Evolutionary conservation across 2,888 invertebrate genomes (phyloP), one percentile per base, ranked within the genome.

Genomic region (Taenaris catops): DNA sequence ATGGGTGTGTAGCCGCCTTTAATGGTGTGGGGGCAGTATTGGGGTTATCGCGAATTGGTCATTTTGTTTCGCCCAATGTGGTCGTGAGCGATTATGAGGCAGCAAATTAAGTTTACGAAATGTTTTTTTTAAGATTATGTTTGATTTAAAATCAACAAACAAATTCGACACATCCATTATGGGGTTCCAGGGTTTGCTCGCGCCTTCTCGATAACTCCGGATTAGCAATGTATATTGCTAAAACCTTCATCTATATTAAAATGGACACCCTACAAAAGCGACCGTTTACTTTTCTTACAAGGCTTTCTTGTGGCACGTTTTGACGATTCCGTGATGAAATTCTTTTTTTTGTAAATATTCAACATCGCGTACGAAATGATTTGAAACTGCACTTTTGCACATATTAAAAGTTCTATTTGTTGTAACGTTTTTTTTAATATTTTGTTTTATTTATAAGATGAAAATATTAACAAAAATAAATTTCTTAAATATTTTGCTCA

Each of bases 311-410:
- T 53, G 44, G 52, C 48, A 49, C 55, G 51, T 55, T 55, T 51
- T 52, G 58, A 54, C 63, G 59, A 66, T 68, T 63, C 65, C 51
- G 54, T 52, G 51, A 54, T 50, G 51, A 51, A 48, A 56, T 51
- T 46, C 54, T 50, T 53, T 29, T 25, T 29, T 38, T 37, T 32
- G 35, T 32, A 34, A 42, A 31, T 21, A 37, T 31, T 19, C 34
- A 23, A 19, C 16, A 12, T 29, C 29, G 17, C 33, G 29, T 26
- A 40, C 20, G 23, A 37, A 43, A 40, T 43, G 34, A 34, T 36
- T 25, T 19, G 10, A 18, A 36, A 36, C 25, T 39, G 33, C 32
- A 33, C 26, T 25, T 26, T 25, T 9, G 26, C 29, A 29, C 29
- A 23, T 18, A 36, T 20, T 17, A 8, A 18, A 25, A 8, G 9